phyloP scores from a whole-genome alignment of 2,888 invertebrate genomes.

The Gymnoscelis rufifasciata region DNA sequence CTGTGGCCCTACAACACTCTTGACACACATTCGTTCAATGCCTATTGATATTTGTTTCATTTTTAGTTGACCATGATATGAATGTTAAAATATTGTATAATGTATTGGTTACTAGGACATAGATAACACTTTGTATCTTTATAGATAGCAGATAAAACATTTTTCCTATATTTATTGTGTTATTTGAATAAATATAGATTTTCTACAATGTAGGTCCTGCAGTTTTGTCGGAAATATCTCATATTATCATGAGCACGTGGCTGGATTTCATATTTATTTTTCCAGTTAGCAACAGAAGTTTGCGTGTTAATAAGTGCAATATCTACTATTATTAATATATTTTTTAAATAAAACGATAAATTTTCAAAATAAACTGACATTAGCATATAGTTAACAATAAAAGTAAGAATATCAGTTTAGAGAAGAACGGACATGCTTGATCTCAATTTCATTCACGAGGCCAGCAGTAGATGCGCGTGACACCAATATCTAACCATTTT shows the following conservation, averaged over 20 bases:
- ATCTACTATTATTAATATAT: too few relatives aligned
- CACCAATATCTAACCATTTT: background rate
- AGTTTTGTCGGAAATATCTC: too few relatives aligned
- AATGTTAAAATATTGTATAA: conserved; percentile 30
- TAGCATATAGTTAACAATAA: background rate
- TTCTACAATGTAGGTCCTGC: too few relatives aligned
- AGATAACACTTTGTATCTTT: background rate
- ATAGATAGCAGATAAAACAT: too few relatives aligned
- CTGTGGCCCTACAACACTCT: conserved; percentile 52
- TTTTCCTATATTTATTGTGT: too few relatives aligned
- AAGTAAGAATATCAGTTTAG: background rate
- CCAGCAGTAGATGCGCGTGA: background rate
- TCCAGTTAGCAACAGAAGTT: too few relatives aligned
- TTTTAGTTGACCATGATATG: conserved; percentile 41
- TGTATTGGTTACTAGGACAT: conserved; percentile 20
- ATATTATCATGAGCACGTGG: too few relatives aligned
- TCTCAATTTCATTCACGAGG: background rate
- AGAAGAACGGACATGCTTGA: background rate
- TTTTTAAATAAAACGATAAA: too few relatives aligned
- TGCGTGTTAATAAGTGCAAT: too few relatives aligned
- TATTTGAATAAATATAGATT: too few relatives aligned
- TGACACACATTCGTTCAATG: conserved; percentile 74
- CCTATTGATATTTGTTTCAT: conserved; percentile 53
- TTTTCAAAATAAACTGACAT: too few relatives aligned
- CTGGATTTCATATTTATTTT: too few relatives aligned